Evolutionary conservation across 2,797 vertebrate species (phyloP), one percentile per base, ranked within the genome.

Genomic region (Acanthiza pusilla): DNA sequence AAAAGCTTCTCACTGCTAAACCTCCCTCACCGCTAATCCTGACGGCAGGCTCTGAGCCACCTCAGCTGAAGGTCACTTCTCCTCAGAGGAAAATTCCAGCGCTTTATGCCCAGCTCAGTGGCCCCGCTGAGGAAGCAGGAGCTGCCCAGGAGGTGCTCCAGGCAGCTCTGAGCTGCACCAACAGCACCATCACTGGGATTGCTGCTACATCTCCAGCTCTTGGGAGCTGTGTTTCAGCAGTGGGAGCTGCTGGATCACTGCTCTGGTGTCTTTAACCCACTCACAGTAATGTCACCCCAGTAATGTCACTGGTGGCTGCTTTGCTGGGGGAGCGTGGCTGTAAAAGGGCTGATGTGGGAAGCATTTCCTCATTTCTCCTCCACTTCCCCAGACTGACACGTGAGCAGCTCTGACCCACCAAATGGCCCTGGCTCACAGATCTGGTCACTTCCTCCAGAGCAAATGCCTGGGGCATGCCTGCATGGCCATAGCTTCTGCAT

Each of bases 71-170:
- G 93, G 93, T 95, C 93, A 97, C 36, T 66, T 55, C 62, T 94
- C 76, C 68, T 85, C 0, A 3, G 75, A 97, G 93, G 94, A 96
- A 96, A 96, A 96, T 96, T 96, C 96, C 95, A 96, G 72, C 26
- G 22, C 58, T 72, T 85, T 85, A 51, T 53, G 62, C 51, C 42
- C 57, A 85, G 30, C 16, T 45, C 45, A 17, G 68, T 42, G 50
- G 45, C 54, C 58, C 19, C 18, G 45, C 53, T 7, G 32, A 85
- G 43, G 55, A 10, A 3, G 32, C 13, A 13, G 60, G 36, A 72
- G 62, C 40, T 2, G 14, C 23, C 54, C 36, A 70, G 34, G 67
- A 85, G 61, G 61, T 55, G 74, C 60, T 50, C 62, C 25, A n/a
- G 54, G 73, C 53, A 90, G 85, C 70, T 72, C 58, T 26, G 73